A percentile compares a stretch with the other conserved stretches of the same genome.
These are phyloP conservation scores for Heliopora coerulea DNA, from an alignment of 92 coral and sea anemone genomes.

Conservation along the genomic window DNA sequence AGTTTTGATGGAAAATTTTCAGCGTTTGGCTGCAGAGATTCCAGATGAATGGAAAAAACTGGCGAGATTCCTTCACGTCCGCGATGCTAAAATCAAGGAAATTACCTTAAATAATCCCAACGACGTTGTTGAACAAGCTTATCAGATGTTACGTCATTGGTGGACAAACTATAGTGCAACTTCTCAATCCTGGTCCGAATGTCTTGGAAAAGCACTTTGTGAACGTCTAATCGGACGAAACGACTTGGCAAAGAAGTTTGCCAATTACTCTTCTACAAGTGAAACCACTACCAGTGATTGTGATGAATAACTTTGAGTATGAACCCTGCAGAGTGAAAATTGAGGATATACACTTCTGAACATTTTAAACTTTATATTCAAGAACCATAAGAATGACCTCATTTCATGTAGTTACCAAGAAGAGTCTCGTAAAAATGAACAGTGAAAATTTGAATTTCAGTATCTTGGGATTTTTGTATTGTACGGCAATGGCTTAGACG, in stretches of 20 bases:
- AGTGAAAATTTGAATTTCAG: no score
- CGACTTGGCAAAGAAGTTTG: conserved; percentile 3
- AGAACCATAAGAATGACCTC: no score
- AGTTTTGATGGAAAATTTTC: neutral
- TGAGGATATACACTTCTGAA: no score
- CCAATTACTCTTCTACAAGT: neutral
- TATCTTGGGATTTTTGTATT: no score
- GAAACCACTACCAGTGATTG: no score
- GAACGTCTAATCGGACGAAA: neutral
- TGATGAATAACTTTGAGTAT: no score
- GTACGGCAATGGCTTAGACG: no score
- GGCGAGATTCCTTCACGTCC: neutral
- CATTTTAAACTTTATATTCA: no score
- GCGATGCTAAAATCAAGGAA: conserved; percentile 8
- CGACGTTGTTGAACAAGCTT: conserved; percentile 12
- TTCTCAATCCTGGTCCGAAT: conserved; percentile 17
- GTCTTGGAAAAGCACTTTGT: conserved; percentile 11
- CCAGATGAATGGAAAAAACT: conserved; percentile 9
- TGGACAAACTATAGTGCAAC: neutral
- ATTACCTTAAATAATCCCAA: neutral
- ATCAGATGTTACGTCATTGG: conserved; percentile 9
- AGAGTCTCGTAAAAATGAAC: no score
- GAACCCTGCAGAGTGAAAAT: no score
- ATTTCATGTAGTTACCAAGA: no score
- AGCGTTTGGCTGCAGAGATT: neutral